Conservation (phyloP, 2,113 vertebrate genomes). For the Anas platyrhynchos region DNA sequence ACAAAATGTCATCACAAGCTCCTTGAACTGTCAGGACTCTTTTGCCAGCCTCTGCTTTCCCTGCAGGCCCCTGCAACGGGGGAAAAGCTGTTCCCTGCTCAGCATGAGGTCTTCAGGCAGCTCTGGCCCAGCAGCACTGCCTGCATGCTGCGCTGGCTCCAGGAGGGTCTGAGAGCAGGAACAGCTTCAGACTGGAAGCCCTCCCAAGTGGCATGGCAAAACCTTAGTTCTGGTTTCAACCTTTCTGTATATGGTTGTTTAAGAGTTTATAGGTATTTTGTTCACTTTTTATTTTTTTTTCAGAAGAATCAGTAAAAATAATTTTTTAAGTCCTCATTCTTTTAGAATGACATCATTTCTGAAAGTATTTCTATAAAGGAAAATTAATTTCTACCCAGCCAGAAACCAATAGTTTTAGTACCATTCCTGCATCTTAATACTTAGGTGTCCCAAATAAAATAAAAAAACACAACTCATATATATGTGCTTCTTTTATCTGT, state of each 20-base stretch:
- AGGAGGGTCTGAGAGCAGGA: background rate
- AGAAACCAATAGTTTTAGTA: background rate
- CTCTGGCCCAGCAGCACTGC: background rate
- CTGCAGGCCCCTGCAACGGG: accelerated
- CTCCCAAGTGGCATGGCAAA: background rate
- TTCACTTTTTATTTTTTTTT: background rate
- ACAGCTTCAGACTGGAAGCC: background rate
- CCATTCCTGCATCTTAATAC: background rate
- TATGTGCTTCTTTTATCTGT: background rate
- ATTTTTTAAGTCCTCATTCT: accelerated
- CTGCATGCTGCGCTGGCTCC: background rate
- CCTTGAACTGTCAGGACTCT: accelerated
- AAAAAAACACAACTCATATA: background rate
- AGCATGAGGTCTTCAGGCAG: background rate
- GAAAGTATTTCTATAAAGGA: background rate
- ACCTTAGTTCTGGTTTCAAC: background rate
- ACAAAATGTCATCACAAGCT: accelerated
- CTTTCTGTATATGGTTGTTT: background rate
- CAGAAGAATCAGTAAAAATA: background rate
- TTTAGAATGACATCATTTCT: background rate
- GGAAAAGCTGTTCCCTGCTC: background rate
- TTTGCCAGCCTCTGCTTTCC: background rate
- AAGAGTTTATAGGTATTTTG: background rate
- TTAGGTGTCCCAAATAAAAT: background rate
- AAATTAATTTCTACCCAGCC: background rate